Base-by-base conservation (phyloP, 2,888 invertebrate genomes). In the Caenorhabditis sulstoni region DNA sequence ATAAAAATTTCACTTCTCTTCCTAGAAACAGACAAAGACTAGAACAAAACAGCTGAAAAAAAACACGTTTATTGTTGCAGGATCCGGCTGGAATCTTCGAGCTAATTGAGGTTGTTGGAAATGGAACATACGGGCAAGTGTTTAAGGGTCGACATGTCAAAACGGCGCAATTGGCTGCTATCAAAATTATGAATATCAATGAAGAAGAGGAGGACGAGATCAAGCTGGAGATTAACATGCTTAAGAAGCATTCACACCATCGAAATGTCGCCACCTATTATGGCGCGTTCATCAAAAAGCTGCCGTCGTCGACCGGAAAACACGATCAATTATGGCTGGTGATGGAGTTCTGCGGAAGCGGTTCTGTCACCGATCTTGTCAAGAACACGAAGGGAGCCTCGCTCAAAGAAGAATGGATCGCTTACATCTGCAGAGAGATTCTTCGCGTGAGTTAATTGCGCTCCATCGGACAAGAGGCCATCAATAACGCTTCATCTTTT, bases 131-230 rank as follows among this genome's bases (percentile, higher is more conserved):
- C 92, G 99, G 99, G 87, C 98, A 99, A 93, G 99, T 99, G 76
- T 99, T 98, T 92, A 99, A 99, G 95, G 99, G 99, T 85, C 95
- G 98, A 78, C 99, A 99, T 92, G 98, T 97, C 86, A 98, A 98
- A 93, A 99, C 99, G 87, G 97, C 98, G 86, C 98, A 99, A 92
- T 93, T 99, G 93, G 99, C 98, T 86, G 99, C 99, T 92, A 99
- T 99, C 92, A 99, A 99, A 93, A 97, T 99, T 91, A 99, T 99
- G 99, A 98, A 97, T 92, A 97, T 99, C 90, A 99, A 97, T 87
- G 97, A 98, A 93, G 99, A 99, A 91, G 99, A 99, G 92, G 99
- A 99, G 91, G 99, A 99, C 92, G 99, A 99, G 93, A 99, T 99
- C 88, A 99, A 99, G 92, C 93, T 99, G 90, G 99, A 99, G 93